Evolutionary conservation across 2,888 invertebrate genomes (phyloP).

Genomic region (Sphecodes monilicornis): DNA sequence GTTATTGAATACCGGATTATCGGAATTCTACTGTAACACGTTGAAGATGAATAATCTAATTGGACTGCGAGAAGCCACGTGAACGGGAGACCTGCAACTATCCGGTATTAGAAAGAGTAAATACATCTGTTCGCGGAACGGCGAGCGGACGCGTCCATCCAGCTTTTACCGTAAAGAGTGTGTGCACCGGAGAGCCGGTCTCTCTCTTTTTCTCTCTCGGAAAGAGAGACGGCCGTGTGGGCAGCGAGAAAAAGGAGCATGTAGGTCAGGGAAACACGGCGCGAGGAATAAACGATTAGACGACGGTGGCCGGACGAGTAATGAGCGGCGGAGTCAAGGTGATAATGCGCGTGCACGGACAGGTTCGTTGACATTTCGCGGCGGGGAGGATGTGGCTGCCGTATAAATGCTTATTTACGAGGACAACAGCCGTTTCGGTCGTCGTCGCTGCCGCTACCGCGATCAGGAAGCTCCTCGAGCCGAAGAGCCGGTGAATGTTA

Average conservation of each 20-base stretch:
- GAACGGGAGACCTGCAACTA: not conserved
- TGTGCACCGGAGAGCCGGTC: not conserved
- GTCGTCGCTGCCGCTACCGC: constrained; percentile 7
- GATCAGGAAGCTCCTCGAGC: constrained; percentile 18
- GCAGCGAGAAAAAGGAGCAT: constrained; percentile 59
- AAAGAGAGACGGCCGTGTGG: constrained; percentile 34
- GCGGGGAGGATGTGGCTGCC: constrained; percentile 14
- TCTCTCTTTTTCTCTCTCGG: not conserved
- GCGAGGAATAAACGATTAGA: constrained; percentile 68
- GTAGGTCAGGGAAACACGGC: constrained; percentile 73
- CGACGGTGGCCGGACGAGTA: constrained; percentile 46
- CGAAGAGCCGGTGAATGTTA: constrained; percentile 1
- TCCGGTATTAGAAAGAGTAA: not conserved
- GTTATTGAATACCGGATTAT: no score
- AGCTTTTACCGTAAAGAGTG: constrained; percentile 45
- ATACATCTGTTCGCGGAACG: not conserved
- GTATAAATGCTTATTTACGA: constrained; percentile 23
- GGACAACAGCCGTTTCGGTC: constrained; percentile 35
- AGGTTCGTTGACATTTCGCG: constrained; percentile 59
- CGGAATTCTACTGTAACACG: no score
- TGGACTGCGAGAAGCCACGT: not conserved
- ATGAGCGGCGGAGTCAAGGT: constrained; percentile 67
- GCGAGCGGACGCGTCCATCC: constrained; percentile 28
- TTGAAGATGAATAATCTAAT: not conserved
- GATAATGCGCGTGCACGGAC: constrained; percentile 42